Base-by-base conservation (phyloP, 2,888 invertebrate species). In the Drosophila histrio region DNA sequence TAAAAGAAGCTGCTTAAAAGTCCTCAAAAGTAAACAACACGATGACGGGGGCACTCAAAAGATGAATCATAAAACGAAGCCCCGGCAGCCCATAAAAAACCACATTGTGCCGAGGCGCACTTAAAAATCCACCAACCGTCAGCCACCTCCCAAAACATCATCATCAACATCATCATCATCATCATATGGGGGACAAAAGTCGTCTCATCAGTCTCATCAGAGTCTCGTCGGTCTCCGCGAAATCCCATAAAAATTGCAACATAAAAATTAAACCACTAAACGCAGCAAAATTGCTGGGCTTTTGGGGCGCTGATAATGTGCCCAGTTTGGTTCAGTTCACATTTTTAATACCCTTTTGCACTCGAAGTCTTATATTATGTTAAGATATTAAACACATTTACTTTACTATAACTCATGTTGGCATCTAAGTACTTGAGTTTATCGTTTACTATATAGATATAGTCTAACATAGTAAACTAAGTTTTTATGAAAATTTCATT, bases 231-330 rank as follows among this genome's bases (percentile, higher is more conserved):
- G 43, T 58, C 81, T 63, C 44, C 7, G 17, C 54, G 52, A 67
- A 76, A 61, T 68, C 84, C 66, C 76, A 78, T 87, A 68, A 82
- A 81, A 82, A 67, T 75, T 82, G 79, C 79, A 72, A 59, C 82
- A 82, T 82, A 72, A 82, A 82, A 81, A 87, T 87, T 81, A 81
- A 87, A 85, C 88, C 88, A 81, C 88, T 81, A 81, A 81, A 78
- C 82, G 75, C 82, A 78, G 68, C 60, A 62, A 70, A 83, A 83
- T 77, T 72, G 66, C 56, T 43, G 58, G 28, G 19, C 58, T 77
- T 77, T 71, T 57, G 53, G 52, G 63, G 43, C 28, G 52, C 44
- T 70, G 65, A 65, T 58, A 65, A 71, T 64, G 47, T 47, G 54
- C 60, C n/a, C 60, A 58, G 47, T 52, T 44, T 46, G 17, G 36